Conservation (phyloP, 2,888 invertebrate genomes). For the Patella depressa region DNA sequence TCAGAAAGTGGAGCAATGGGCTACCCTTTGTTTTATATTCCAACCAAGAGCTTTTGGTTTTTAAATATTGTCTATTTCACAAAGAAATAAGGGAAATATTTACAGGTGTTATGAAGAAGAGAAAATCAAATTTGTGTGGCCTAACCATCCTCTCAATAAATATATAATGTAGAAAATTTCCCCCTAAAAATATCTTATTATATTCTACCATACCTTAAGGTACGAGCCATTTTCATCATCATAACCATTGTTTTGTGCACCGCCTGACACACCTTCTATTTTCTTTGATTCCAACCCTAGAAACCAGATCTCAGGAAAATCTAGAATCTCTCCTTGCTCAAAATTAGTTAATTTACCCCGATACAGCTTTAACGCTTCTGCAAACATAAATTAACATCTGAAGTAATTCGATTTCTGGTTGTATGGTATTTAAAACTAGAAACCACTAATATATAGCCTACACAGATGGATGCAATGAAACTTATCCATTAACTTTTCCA, state of each 20-base stretch:
- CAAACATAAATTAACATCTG: slow-evolving; percentile 17
- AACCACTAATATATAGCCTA: no score
- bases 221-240: slow-evolving; percentile 79
- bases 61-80: no score
- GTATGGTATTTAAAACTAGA: no score
- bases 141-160: background rate
- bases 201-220: slow-evolving; percentile 81
- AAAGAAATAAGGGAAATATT: no score
- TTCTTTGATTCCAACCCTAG: slow-evolving; percentile 74
- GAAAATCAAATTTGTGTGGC: background rate
- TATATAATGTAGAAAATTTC: background rate
- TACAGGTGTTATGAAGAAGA: no score
- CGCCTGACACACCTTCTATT: slow-evolving; percentile 64
- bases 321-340: slow-evolving; percentile 90
- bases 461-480: no score
- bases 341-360: slow-evolving; percentile 88
- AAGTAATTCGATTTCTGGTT: no score
- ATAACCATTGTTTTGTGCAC: slow-evolving; percentile 67
- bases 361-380: slow-evolving; percentile 80
- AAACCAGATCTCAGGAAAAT: slow-evolving; percentile 94
- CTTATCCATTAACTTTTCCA: no score
- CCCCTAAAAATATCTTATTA: background rate
- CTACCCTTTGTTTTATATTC: no score
- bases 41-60: no score
- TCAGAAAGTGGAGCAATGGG: no score